Percentiles rank a stretch among this genome's conserved stretches.
phyloP scores from a whole-genome alignment of 2,797 vertebrate genomes.

The Sebastes oblongus region DNA sequence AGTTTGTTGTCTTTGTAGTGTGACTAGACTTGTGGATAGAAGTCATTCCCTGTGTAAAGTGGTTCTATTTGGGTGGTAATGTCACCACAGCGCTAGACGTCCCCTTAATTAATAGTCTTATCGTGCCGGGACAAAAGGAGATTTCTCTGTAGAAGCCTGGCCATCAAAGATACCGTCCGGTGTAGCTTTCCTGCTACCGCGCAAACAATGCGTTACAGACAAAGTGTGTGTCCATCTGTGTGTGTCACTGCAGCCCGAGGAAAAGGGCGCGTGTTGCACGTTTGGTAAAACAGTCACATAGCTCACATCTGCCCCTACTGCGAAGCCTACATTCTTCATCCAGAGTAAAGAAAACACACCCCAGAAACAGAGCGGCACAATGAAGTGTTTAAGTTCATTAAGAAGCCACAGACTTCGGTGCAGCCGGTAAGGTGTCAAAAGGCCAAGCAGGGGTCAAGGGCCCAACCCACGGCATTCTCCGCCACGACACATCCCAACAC shows the following conservation, averaged over 20 bases:
- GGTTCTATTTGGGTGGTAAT: constrained; percentile 49
- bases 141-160: constrained; percentile 64
- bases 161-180: constrained; percentile 62
- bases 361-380: constrained; percentile 56
- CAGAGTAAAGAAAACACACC: constrained; percentile 46
- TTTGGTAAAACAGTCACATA: constrained; percentile 66
- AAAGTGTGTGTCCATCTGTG: constrained; percentile 31
- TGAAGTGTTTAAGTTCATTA: constrained; percentile 85
- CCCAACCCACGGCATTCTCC: constrained; percentile 79
- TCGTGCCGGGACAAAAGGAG: constrained; percentile 62
- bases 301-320: constrained; percentile 62
- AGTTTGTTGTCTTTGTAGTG: not conserved
- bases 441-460: constrained; percentile 71
- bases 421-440: constrained; percentile 72
- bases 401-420: constrained; percentile 60
- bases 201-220: constrained; percentile 32
- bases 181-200: constrained; percentile 41
- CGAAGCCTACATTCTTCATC: constrained; percentile 48
- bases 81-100: constrained; percentile 48
- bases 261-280: constrained; percentile 13
- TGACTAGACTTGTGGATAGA: constrained; percentile 8
- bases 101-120: constrained; percentile 76
- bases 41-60: constrained; percentile 41
- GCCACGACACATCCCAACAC: constrained; percentile 69
- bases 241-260: constrained; percentile 13